Evolutionary conservation across 1,140 invertebrate genomes (phyloP).

Genomic region (Lucilia sericata): DNA sequence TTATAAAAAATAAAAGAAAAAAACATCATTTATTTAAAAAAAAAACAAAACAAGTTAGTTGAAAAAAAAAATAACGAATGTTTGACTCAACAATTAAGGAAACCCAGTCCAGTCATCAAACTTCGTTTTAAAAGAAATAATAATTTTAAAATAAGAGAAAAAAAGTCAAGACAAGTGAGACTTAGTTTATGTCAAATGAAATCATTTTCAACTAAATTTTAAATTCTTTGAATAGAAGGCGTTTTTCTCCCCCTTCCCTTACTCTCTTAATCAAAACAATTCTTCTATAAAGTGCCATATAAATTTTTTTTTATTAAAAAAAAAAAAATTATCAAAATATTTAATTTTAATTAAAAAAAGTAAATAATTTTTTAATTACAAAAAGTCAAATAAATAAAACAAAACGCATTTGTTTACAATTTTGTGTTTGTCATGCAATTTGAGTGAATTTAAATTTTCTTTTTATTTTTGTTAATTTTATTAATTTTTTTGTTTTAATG

Average conservation of each 20-base stretch:
- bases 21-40: neutral
- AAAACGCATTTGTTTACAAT: neutral
- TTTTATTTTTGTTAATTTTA: neutral
- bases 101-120: neutral
- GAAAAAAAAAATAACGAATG: neutral
- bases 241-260: neutral
- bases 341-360: neutral
- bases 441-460: neutral
- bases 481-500: conserved; percentile 1
- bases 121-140: neutral
- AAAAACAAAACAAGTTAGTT: neutral
- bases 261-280: neutral
- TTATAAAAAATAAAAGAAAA: neutral
- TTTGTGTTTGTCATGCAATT: neutral
- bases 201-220: conserved; percentile 1
- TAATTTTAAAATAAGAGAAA: neutral
- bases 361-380: neutral
- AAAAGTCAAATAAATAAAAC: neutral
- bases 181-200: neutral
- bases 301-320: neutral
- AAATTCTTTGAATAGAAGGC: neutral
- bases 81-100: neutral
- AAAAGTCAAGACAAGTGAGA: neutral
- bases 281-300: conserved; percentile 13
- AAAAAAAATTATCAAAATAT: neutral